Evolutionary conservation across 2,888 invertebrate genomes (phyloP).

Genomic region (Amiota mariae): DNA sequence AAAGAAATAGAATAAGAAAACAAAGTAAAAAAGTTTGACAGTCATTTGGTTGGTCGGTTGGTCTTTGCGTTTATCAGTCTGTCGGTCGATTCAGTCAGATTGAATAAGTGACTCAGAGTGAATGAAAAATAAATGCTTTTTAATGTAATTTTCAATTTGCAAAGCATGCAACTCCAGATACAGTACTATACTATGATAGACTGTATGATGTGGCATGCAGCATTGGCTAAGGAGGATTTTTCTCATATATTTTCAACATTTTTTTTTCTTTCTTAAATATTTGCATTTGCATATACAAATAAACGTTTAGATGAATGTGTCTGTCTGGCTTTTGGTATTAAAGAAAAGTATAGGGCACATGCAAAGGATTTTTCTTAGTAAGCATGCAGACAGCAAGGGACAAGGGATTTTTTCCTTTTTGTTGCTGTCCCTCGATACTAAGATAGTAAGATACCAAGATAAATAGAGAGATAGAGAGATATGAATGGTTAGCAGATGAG

Average conservation of each 20-base stretch:
- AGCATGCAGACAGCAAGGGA: constrained; percentile 13
- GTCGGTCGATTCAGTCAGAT: no score
- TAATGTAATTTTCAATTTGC: constrained; percentile 29
- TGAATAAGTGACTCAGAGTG: not conserved
- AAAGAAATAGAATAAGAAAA: no score
- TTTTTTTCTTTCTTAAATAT: constrained; percentile 29
- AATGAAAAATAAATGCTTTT: constrained; percentile 21
- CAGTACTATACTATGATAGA: no score
- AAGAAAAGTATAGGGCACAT: not conserved
- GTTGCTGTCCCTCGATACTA: no score
- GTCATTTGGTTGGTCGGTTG: no score
- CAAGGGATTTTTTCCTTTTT: no score
- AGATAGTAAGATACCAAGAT: not conserved
- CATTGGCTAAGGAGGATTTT: constrained; percentile 8
- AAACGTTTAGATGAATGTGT: not conserved
- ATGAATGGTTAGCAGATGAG: not conserved
- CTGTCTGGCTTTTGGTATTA: not conserved
- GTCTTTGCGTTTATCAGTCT: no score
- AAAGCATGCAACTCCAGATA: not conserved
- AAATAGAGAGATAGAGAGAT: not conserved
- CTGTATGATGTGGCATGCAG: not conserved
- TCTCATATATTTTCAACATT: constrained; percentile 20
- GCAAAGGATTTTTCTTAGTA: not conserved
- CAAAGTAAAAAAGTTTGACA: no score
- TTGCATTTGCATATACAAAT: constrained; percentile 15